Conservation (phyloP, 2,113 vertebrate genomes). For the Eurypyga helias region DNA sequence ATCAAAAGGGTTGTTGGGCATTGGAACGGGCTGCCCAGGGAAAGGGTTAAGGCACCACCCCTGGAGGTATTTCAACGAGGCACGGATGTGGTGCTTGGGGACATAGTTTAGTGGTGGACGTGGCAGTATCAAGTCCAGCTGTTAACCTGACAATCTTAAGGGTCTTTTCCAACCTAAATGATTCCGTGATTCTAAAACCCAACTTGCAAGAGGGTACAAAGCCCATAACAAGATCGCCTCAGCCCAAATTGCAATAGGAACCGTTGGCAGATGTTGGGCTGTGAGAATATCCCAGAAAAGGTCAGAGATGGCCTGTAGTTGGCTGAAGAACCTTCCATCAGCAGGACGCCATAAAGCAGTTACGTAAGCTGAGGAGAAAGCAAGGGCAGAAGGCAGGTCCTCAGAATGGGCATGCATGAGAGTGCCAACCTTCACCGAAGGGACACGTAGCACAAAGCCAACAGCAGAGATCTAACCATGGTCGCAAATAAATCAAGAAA, state of each 20-base stretch:
- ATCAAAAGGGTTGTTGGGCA: not conserved
- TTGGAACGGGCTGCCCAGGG: not conserved
- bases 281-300: not conserved
- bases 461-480: not conserved
- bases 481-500: not conserved
- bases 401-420: not conserved
- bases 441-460: not conserved
- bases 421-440: not conserved
- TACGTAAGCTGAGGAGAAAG: not conserved
- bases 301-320: not conserved
- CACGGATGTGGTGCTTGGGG: rapidly evolving
- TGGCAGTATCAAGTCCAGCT: not conserved
- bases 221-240: not conserved
- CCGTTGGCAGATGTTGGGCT: not conserved
- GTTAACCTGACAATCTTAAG: not conserved
- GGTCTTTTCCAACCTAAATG: not conserved
- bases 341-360: not conserved
- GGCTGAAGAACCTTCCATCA: not conserved
- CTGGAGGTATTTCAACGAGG: not conserved
- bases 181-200: not conserved
- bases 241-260: not conserved
- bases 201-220: not conserved
- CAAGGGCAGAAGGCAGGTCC: not conserved
- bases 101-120: not conserved
- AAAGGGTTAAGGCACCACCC: not conserved